phyloP scores from a whole-genome alignment of 2,113 vertebrate species.

The Hyaena hyaena region DNA sequence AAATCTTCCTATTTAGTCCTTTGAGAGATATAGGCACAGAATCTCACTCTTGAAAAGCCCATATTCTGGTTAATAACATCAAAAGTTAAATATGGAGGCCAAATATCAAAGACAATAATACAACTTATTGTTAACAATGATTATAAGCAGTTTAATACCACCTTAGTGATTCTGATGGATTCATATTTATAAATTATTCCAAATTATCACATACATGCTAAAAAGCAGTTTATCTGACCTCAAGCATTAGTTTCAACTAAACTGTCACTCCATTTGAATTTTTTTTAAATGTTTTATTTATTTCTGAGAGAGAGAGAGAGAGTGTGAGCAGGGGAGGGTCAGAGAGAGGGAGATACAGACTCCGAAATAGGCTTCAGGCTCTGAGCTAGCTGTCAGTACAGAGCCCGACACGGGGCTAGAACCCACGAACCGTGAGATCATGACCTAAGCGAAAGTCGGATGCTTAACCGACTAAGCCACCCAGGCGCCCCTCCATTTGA shows the following conservation, averaged over 20 bases:
- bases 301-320: too few species aligned
- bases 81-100: neutral
- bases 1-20: neutral
- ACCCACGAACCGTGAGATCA: too few species aligned
- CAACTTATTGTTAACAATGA: neutral
- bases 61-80: neutral
- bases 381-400: too few species aligned
- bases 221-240: neutral
- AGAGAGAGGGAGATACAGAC: too few species aligned
- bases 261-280: neutral
- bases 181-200: constrained; percentile 30
- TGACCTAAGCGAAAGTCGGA: too few species aligned
- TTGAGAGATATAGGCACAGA: neutral
- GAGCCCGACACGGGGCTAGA: too few species aligned
- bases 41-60: neutral
- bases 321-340: too few species aligned
- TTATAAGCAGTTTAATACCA: neutral
- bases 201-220: neutral
- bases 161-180: neutral
- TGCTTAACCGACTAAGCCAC: too few species aligned
- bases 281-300: too few species aligned
- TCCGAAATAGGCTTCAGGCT: too few species aligned
- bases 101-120: constrained; percentile 2
- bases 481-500: neutral
- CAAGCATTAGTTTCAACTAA: neutral